These are phyloP conservation scores for Avahi laniger DNA, from an alignment of 2,797 vertebrate genomes.

Conservation along the genomic window DNA sequence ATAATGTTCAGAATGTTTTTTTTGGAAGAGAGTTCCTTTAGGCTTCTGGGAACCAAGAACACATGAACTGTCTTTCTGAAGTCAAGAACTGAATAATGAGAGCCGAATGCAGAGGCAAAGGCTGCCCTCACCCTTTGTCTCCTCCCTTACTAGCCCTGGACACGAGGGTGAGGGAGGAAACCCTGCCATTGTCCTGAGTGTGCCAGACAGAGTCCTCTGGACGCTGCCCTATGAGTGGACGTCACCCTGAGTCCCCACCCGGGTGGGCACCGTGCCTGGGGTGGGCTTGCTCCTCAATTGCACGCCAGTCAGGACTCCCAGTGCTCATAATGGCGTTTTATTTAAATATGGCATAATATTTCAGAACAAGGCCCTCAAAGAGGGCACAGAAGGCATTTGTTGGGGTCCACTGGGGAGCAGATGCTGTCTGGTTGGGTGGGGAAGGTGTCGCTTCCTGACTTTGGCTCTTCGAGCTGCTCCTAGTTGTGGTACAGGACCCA, in stretches of 20 bases:
- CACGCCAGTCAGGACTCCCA: rapidly evolving
- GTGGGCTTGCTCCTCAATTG: not conserved
- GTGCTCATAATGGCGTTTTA: rapidly evolving
- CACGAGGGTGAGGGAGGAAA: rapidly evolving
- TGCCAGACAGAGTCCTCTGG: not conserved
- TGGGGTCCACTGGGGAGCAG: not conserved
- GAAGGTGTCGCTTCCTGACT: not conserved
- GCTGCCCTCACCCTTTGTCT: rapidly evolving
- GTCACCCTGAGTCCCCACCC: not conserved
- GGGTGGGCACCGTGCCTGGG: rapidly evolving
- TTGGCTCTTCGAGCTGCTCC: not conserved
- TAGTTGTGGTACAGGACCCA: rapidly evolving
- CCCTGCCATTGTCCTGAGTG: too few species aligned
- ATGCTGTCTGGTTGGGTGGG: too few species aligned
- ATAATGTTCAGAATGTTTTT: constrained; percentile 6
- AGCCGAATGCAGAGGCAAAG: not conserved
- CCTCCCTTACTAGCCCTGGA: not conserved
- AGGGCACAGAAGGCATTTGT: not conserved
- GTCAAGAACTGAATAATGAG: not conserved
- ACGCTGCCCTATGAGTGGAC: not conserved
- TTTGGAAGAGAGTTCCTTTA: constrained; percentile 38
- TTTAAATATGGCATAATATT: not conserved
- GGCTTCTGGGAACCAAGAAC: constrained; percentile 53
- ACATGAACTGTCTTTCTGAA: constrained; percentile 56
- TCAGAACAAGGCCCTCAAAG: not conserved